These are phyloP conservation scores for Selenia dentaria DNA, from an alignment of 2,888 invertebrate genomes.

Conservation along the genomic window DNA sequence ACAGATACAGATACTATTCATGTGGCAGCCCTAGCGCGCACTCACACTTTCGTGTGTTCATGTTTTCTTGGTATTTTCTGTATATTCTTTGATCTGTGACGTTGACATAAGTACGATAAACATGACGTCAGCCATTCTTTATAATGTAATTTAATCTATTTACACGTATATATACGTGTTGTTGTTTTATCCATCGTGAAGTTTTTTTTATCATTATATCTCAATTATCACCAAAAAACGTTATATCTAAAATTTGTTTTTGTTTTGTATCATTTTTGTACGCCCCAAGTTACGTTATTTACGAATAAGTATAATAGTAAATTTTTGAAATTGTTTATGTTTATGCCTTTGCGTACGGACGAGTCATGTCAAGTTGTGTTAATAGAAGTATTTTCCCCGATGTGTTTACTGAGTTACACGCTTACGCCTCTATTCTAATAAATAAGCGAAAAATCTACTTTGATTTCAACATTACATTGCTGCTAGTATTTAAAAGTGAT, in stretches of 20 bases:
- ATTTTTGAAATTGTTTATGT: not conserved
- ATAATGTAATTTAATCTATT: no score
- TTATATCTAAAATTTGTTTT: not conserved
- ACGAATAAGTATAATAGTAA: not conserved
- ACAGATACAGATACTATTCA: no score
- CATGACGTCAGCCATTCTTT: not conserved
- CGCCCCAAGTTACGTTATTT: not conserved
- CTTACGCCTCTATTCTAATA: slow-evolving; percentile 33
- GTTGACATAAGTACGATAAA: no score
- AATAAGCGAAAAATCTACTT: slow-evolving; percentile 33
- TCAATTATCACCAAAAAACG: no score
- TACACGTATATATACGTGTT: no score
- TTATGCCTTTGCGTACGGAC: no score
- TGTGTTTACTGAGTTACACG: slow-evolving; percentile 39
- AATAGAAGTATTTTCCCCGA: slow-evolving; percentile 37
- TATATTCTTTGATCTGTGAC: no score
- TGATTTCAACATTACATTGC: slow-evolving; percentile 25
- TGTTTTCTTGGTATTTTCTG: no score
- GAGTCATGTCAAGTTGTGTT: slow-evolving; percentile 38
- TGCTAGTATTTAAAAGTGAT: slow-evolving; percentile 15
- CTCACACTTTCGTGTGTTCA: no score
- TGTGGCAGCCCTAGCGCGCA: no score
- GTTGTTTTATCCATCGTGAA: no score
- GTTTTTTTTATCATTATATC: no score
- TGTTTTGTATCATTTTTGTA: not conserved